phyloP scores from a whole-genome alignment of 2,113 vertebrate species.

The Scomber japonicus region DNA sequence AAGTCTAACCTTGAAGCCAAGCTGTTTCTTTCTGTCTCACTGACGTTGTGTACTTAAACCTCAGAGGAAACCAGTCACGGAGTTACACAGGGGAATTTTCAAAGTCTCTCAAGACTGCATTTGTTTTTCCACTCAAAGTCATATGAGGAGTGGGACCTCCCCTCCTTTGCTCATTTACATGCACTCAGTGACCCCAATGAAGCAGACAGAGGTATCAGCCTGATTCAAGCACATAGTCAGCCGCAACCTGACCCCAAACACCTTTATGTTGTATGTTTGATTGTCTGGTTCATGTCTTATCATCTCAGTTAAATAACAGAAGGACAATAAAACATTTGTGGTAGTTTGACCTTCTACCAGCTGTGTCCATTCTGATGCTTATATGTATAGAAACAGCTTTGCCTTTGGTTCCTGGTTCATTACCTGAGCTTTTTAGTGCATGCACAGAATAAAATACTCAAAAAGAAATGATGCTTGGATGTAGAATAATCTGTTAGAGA shows the following conservation, averaged over 20 bases:
- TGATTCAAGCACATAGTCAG: slow-evolving; percentile 37
- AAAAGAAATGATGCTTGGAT: too few relatives aligned
- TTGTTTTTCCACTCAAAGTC: slow-evolving; percentile 59
- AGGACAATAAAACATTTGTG: neutral
- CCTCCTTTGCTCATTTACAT: slow-evolving; percentile 43
- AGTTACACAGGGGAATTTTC: slow-evolving; percentile 50
- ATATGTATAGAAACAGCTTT: too few relatives aligned
- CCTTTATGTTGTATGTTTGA: neutral
- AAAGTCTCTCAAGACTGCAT: slow-evolving; percentile 36
- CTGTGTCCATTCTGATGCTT: neutral
- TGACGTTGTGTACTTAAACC: slow-evolving; percentile 20
- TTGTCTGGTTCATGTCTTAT: neutral
- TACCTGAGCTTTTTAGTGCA: too few relatives aligned
- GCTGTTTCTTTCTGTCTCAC: slow-evolving; percentile 2
- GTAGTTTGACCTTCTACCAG: neutral
- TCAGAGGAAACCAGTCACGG: slow-evolving; percentile 38
- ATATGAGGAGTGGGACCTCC: slow-evolving; percentile 44
- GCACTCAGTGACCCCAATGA: slow-evolving; percentile 31
- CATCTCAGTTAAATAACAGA: neutral
- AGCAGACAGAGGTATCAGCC: neutral
- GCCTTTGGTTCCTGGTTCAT: too few relatives aligned
- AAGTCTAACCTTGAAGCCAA: neutral
- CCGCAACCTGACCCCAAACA: slow-evolving; percentile 12
- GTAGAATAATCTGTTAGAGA: too few relatives aligned
- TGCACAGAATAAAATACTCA: too few relatives aligned